Base-by-base conservation (phyloP, 1,140 invertebrate genomes). In the Bombus pyrosoma region DNA sequence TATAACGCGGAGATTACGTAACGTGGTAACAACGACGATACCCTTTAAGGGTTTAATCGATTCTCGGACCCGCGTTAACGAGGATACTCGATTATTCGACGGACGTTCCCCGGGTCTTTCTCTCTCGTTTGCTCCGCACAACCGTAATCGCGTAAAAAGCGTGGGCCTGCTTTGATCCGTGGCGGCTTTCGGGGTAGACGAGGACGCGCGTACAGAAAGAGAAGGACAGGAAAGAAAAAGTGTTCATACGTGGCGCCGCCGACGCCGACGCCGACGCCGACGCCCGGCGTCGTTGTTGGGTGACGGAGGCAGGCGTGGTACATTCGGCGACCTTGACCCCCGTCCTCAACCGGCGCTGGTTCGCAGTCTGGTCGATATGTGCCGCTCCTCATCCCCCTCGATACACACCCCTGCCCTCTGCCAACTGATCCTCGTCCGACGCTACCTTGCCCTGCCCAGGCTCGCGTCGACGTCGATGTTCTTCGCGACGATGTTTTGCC, bases 291-390 rank as follows among this genome's bases (percentile, higher is more conserved):
- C 82, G 47, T 72, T 32, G 77, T 85, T 74, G 71, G 59, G 72
- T 81, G 75, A 86, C 75, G 76, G 57, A 92, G 89, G 91, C 93
- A 94, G 93, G 93, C 93, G 93, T 93, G 93, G 93, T 93, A 94
- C 92, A 90, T 93, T 91, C 64, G 81, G 82, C 91, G 94, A 94
- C 94, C 94, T 94, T 94, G 94, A 94, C 94, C 94, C 90, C 91
- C 92, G 94, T 93, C 92, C 92, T 93, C 92, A 87, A 91, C 90
- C 91, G 87, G 86, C 91, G 92, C 89, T 90, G 81, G 92, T 89
- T 93, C 89, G 91, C 89, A 93, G 93, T 93, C 93, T 91, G 94
- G 91, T 95, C 94, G 94, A 94, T 95, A 95, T 91, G 81, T 90
- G 79, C 86, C 85, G 89, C 86, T 89, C 88, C 88, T 81, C 82